Evolutionary conservation across 1,140 invertebrate species (phyloP).

Genomic region (Polypedilum vanderplanki): DNA sequence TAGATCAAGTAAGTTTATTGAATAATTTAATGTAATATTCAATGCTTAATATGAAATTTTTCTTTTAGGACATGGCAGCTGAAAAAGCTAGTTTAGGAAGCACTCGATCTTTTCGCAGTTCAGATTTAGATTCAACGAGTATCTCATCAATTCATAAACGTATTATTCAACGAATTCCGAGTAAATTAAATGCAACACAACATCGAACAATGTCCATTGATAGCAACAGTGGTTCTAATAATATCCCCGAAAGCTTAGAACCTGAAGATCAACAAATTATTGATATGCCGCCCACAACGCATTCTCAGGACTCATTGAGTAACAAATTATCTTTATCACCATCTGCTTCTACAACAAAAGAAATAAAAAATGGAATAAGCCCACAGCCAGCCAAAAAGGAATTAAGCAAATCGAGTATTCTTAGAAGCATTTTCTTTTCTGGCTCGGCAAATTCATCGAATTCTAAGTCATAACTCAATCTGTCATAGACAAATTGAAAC

Average conservation of each 20-base stretch:
- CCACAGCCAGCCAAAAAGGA: background rate
- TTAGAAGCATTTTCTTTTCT: background rate
- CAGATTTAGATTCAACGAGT: constrained; percentile 30
- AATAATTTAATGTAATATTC: background rate
- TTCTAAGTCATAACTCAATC: constrained; percentile 24
- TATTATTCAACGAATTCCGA: constrained; percentile 29
- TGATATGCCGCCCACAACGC: background rate
- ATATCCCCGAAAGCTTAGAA: constrained; percentile 28
- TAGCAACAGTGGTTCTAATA: constrained; percentile 30
- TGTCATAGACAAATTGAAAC: background rate
- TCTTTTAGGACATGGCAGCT: constrained; percentile 30
- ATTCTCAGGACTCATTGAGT: background rate
- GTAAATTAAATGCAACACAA: constrained; percentile 23
- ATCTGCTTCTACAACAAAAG: background rate
- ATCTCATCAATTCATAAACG: constrained; percentile 29
- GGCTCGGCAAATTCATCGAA: background rate
- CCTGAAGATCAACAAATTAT: background rate
- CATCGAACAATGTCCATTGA: constrained; percentile 31
- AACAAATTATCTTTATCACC: background rate
- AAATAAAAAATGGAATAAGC: background rate
- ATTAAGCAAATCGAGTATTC: background rate
- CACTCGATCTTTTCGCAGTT: constrained; percentile 30
- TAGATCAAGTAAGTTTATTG: constrained; percentile 29
- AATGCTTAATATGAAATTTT: background rate
- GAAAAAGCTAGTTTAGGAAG: constrained; percentile 32